These are phyloP conservation scores for Ichneumon xanthorius DNA, from an alignment of 2,888 invertebrate species.

Conservation along the genomic window DNA sequence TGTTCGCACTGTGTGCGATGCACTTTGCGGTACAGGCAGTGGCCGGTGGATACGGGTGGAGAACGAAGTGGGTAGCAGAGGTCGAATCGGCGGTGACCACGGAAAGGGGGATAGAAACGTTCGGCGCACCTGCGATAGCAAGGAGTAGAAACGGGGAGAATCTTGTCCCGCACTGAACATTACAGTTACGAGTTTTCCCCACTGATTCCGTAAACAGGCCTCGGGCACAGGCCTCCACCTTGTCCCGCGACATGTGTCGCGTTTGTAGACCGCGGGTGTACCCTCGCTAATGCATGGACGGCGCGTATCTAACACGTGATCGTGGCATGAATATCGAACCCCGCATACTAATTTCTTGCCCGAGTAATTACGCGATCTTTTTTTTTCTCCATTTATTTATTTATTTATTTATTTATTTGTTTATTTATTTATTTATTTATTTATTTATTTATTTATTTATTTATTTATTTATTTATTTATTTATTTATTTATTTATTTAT, in stretches of 20 bases:
- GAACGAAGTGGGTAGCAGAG: constrained; percentile 22
- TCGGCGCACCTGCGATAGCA: constrained; percentile 17
- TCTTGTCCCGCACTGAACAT: constrained; percentile 14
- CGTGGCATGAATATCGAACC: constrained; percentile 48
- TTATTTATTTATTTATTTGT: too few species aligned
- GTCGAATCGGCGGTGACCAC: constrained; percentile 48
- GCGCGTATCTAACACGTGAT: constrained; percentile 78
- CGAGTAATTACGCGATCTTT: not conserved
- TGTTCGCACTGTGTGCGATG: constrained; percentile 22
- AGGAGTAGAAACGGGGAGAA: constrained; percentile 26
- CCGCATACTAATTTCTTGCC: constrained; percentile 46
- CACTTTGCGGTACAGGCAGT: constrained; percentile 39
- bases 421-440: too few species aligned
- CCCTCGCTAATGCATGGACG: constrained; percentile 78
- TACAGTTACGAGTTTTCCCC: constrained; percentile 63
- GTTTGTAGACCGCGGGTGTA: not conserved
- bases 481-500: too few species aligned
- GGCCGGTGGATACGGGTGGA: not conserved
- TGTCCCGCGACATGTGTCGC: constrained; percentile 19
- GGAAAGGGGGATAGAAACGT: constrained; percentile 1
- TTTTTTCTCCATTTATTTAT: not conserved
- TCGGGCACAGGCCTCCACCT: constrained; percentile 26
- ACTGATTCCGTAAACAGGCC: constrained; percentile 56
- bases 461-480: too few species aligned
- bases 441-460: too few species aligned